Percentiles rank a stretch among this genome's conserved stretches.
Evolutionary conservation across 2,888 invertebrate genomes (phyloP).

Genomic region (Syrista parreyssii): DNA sequence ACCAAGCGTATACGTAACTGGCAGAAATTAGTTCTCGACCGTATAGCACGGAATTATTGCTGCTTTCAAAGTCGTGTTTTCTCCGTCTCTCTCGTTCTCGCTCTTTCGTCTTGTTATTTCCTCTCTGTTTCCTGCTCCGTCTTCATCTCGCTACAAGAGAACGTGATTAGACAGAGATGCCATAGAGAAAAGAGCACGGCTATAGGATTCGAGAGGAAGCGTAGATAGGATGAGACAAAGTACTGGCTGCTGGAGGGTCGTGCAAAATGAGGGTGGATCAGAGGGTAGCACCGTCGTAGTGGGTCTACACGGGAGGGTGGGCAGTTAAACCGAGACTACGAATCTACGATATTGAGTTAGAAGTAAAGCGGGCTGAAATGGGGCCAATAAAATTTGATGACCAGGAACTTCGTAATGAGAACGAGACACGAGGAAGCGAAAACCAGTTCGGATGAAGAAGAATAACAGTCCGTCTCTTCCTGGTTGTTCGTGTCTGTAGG

Average conservation of each 20-base stretch:
- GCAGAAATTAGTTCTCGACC: conserved; percentile 54
- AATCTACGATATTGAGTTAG: conserved; percentile 62
- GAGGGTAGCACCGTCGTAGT: not conserved
- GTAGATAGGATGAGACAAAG: conserved; percentile 17
- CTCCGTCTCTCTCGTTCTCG: not conserved
- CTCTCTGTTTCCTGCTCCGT: not conserved
- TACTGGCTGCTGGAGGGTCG: not conserved
- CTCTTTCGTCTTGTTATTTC: not conserved
- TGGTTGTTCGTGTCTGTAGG: not conserved
- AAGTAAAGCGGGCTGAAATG: conserved; percentile 53
- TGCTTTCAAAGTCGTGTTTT: conserved; percentile 44
- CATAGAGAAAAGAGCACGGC: not conserved
- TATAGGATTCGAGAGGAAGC: conserved; percentile 25
- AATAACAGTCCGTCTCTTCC: not conserved
- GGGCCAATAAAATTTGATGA: conserved; percentile 65
- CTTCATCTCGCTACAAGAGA: not conserved
- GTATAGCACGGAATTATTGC: conserved; percentile 52
- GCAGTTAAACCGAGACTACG: conserved; percentile 55
- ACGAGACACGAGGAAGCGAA: conserved; percentile 42
- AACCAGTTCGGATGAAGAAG: not conserved
- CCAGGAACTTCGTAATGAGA: conserved; percentile 63
- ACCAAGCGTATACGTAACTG: conserved; percentile 7
- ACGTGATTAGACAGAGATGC: conserved; percentile 6
- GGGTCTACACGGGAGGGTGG: conserved; percentile 19
- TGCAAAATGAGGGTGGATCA: not conserved